Percentiles rank a stretch among this genome's conserved stretches.
These are phyloP conservation scores for Etheostoma nigrum DNA, from an alignment of 2,797 vertebrate species.

Conservation along the genomic window DNA sequence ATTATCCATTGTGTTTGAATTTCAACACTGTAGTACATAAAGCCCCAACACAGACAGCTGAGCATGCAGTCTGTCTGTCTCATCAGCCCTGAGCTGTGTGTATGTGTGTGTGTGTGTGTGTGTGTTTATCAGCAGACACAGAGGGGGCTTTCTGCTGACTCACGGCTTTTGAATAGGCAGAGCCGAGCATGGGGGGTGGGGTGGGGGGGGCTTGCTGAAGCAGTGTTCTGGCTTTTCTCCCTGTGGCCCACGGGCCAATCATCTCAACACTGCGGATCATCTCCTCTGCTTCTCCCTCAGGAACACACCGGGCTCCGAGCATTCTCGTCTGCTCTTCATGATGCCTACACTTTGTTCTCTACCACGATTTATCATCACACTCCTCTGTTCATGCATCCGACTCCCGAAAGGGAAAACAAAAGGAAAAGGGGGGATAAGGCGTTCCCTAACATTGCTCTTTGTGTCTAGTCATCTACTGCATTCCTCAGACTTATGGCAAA, in stretches of 20 bases:
- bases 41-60: constrained; percentile 74
- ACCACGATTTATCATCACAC: not conserved
- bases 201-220: constrained; percentile 38
- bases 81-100: constrained; percentile 56
- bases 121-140: constrained; percentile 21
- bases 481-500: not conserved
- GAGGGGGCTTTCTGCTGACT: constrained; percentile 68
- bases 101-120: constrained; percentile 34
- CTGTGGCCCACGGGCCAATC: constrained; percentile 51
- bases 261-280: constrained; percentile 40
- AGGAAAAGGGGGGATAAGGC: not conserved
- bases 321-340: constrained; percentile 28
- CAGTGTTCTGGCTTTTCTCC: constrained; percentile 36
- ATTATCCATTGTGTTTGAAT: constrained; percentile 63
- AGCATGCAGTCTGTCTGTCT: constrained; percentile 76
- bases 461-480: not conserved
- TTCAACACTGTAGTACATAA: constrained; percentile 61
- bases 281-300: constrained; percentile 26
- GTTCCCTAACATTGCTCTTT: constrained; percentile 1
- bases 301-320: constrained; percentile 29
- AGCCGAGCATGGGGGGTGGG: constrained; percentile 2
- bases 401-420: constrained; percentile 1
- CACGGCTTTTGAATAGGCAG: constrained; percentile 59
- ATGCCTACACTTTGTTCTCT: constrained; percentile 36
- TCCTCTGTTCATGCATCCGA: not conserved